These are phyloP conservation scores for Eumacrocentrus americanus DNA, from an alignment of 2,888 invertebrate genomes.

Conservation along the genomic window DNA sequence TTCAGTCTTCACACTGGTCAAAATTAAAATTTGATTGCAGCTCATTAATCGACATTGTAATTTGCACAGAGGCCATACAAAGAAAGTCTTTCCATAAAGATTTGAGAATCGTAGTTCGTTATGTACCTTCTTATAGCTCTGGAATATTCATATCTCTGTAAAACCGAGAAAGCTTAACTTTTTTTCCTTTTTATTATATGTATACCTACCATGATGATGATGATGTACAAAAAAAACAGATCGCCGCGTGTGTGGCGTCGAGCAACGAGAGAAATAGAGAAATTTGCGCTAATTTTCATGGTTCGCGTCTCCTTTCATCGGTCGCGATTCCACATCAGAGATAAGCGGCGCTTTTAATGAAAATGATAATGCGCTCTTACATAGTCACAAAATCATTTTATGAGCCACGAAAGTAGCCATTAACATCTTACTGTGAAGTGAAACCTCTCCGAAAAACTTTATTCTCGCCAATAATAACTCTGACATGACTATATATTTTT, in stretches of 20 bases:
- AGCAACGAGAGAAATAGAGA: conserved; percentile 33
- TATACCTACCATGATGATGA: neutral
- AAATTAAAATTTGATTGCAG: neutral
- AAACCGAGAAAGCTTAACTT: conserved; percentile 17
- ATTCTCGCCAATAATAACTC: neutral
- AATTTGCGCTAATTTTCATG: conserved; percentile 42
- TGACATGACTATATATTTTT: neutral
- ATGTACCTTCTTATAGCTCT: neutral
- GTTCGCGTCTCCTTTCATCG: conserved; percentile 38
- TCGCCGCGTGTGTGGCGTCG: neutral
- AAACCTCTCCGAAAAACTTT: neutral
- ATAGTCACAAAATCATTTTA: neutral
- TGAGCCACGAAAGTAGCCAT: neutral
- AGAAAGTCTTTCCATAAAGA: neutral
- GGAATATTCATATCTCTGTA: conserved; percentile 5
- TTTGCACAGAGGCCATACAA: neutral
- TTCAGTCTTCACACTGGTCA: neutral
- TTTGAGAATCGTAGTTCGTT: neutral
- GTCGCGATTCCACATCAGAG: conserved; percentile 33
- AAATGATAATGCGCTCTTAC: conserved; percentile 34
- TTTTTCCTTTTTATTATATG: neutral
- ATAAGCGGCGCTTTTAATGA: conserved; percentile 29
- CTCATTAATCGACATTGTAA: neutral
- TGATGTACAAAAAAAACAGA: conserved; percentile 1
- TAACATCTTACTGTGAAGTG: too few relatives aligned